Evolutionary conservation across 2,797 vertebrate species (phyloP).

Genomic region (Cirrhinus mrigala): DNA sequence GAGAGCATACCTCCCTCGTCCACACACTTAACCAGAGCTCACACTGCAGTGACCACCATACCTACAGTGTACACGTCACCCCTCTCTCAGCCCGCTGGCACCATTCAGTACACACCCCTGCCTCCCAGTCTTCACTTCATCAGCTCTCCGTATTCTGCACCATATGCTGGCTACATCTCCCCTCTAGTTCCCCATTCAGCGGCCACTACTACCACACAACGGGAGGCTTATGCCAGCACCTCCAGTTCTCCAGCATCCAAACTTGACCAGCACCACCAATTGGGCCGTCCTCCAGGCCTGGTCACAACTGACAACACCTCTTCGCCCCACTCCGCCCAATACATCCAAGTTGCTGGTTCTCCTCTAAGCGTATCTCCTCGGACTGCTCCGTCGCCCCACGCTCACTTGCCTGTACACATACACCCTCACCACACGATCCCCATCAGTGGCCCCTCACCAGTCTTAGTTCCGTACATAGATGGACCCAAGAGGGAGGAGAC

Average conservation of each 20-base stretch:
- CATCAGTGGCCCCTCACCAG: slow-evolving; percentile 86
- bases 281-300: slow-evolving; percentile 81
- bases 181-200: slow-evolving; percentile 89
- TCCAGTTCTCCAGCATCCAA: slow-evolving; percentile 80
- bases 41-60: slow-evolving; percentile 81
- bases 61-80: slow-evolving; percentile 87
- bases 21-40: slow-evolving; percentile 69
- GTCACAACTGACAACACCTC: slow-evolving; percentile 75
- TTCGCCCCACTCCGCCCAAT: slow-evolving; percentile 81
- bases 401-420: slow-evolving; percentile 82
- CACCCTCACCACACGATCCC: slow-evolving; percentile 88
- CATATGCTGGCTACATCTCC: slow-evolving; percentile 92
- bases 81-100: slow-evolving; percentile 84
- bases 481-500: slow-evolving; percentile 87
- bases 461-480: slow-evolving; percentile 90
- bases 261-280: slow-evolving; percentile 85
- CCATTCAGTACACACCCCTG: slow-evolving; percentile 91
- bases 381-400: slow-evolving; percentile 84
- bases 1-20: slow-evolving; percentile 76
- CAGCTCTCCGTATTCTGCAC: slow-evolving; percentile 85
- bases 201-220: slow-evolving; percentile 82
- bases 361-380: slow-evolving; percentile 78
- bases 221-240: slow-evolving; percentile 84
- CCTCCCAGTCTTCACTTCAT: slow-evolving; percentile 94
- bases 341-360: slow-evolving; percentile 87